A percentile compares a stretch with the other conserved stretches of the same genome.
Evolutionary conservation across 2,888 invertebrate species (phyloP).

Genomic region (Chymomyza amoena): DNA sequence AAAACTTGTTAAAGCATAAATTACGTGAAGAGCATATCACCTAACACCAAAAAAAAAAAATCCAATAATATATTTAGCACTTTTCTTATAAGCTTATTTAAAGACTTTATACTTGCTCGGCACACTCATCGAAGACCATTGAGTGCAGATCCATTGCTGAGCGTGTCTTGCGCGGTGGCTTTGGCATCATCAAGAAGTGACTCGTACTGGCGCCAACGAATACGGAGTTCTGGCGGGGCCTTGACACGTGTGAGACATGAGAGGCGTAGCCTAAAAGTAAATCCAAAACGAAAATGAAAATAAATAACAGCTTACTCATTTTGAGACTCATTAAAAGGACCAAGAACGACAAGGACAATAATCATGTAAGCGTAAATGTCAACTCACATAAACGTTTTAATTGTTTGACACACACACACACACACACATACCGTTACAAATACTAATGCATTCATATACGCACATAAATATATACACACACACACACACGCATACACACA

Average conservation of each 20-base stretch:
- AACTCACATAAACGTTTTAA: conserved; percentile 1
- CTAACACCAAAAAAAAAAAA: not conserved
- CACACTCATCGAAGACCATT: conserved; percentile 81
- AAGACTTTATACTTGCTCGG: conserved; percentile 72
- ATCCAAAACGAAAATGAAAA: not conserved
- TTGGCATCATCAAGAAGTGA: conserved; percentile 82
- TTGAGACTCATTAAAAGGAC: conserved; percentile 9
- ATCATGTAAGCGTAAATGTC: conserved; percentile 26
- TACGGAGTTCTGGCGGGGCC: conserved; percentile 90
- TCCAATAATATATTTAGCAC: not conserved
- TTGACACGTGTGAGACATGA: conserved; percentile 66
- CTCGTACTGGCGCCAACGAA: conserved; percentile 85
- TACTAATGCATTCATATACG: not conserved
- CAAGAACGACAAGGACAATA: conserved; percentile 10
- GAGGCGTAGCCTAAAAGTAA: conserved; percentile 79
- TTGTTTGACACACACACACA: not conserved
- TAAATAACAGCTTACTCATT: not conserved
- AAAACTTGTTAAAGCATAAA: not conserved
- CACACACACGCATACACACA: not conserved
- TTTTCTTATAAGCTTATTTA: not conserved
- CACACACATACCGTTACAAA: not conserved
- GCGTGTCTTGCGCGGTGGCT: conserved; percentile 87
- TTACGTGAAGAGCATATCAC: not conserved
- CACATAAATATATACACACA: not conserved
- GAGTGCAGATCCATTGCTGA: conserved; percentile 92